These are phyloP conservation scores for Neolamprologus fasciatus DNA, from an alignment of 2,113 vertebrate genomes.

Conservation along the genomic window DNA sequence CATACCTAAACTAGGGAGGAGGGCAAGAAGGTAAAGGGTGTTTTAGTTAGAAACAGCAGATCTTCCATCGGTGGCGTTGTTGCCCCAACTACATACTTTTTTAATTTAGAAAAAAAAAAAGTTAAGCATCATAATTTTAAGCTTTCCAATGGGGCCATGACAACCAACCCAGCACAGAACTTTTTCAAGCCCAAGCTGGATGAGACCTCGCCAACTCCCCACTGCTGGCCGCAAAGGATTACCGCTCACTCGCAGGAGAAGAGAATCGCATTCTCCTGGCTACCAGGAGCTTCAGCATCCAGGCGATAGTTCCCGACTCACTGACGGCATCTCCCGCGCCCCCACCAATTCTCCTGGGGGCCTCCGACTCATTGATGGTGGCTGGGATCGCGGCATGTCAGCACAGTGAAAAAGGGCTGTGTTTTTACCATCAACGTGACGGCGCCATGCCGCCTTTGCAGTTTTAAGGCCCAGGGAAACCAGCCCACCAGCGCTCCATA, in stretches of 20 bases:
- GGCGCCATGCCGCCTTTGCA: background rate
- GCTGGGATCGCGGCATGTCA: fast-evolving
- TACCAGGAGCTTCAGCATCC: background rate
- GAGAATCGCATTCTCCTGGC: fast-evolving
- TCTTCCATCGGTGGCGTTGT: background rate
- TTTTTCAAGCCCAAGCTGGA: background rate
- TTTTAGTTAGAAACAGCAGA: background rate
- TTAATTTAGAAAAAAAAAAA: background rate
- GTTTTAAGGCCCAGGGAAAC: background rate
- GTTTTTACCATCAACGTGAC: background rate
- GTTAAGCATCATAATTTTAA: background rate
- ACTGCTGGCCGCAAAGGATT: background rate
- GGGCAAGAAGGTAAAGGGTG: fast-evolving
- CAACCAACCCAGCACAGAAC: background rate
- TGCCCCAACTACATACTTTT: background rate
- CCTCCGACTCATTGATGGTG: background rate
- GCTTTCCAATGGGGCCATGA: background rate
- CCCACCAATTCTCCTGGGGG: background rate
- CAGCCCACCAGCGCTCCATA: background rate
- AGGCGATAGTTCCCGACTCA: background rate
- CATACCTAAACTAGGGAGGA: background rate
- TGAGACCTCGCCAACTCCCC: background rate
- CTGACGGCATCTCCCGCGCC: fast-evolving
- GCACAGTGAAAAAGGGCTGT: background rate
- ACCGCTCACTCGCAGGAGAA: background rate